Evolutionary conservation across 2,797 vertebrate genomes (phyloP), one percentile per base, ranked within the genome.

Genomic region (Pseudomugil tenellus): DNA sequence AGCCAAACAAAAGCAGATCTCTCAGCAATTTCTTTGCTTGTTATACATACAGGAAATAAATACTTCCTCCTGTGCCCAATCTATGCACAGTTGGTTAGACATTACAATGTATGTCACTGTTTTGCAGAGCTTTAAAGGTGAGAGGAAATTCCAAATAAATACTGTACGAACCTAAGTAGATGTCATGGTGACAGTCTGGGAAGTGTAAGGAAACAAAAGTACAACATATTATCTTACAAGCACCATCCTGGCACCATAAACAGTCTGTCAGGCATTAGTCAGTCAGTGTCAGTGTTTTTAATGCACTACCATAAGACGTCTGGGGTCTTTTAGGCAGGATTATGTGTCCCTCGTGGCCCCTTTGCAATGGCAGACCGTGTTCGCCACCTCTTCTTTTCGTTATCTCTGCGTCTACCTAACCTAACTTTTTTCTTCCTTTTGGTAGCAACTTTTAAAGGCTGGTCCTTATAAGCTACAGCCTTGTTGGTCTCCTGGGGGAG

Each of bases 401-500:
- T 96, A 19, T 98, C 96, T 89, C 94, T 95, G 64, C 95, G 95
- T 63, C 96, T 95, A 4, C 96, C 96, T 16, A 94, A 89, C 67
- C 97, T 96, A 67, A 83, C 89, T 32, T 95, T 95, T 84, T 98
- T 99, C 94, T 97, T 98, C 84, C 95, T 97, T 90, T 97, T 98
- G 54, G 93, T 95, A 0, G 93, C 89, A 4, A 79, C 88, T 91
- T 96, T 98, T 39, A 95, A 84, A 0, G 95, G 94, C 79, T 96
- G 96, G 76, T 97, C 96, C 78, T 96, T 96, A 83, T 94, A 97
- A 1, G 92, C 92, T 75, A 95, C 88, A n/a, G 92, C 92, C 86
- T 98, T 98, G 92, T 97, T 95, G 88, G 97, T 98, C 94, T 99
- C 97, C 91, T 98, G 97, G 67, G 96, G 95, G 60, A 98, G 92